These are phyloP conservation scores for Ciconia boyciana DNA, from an alignment of 2,113 vertebrate species.

Conservation along the genomic window DNA sequence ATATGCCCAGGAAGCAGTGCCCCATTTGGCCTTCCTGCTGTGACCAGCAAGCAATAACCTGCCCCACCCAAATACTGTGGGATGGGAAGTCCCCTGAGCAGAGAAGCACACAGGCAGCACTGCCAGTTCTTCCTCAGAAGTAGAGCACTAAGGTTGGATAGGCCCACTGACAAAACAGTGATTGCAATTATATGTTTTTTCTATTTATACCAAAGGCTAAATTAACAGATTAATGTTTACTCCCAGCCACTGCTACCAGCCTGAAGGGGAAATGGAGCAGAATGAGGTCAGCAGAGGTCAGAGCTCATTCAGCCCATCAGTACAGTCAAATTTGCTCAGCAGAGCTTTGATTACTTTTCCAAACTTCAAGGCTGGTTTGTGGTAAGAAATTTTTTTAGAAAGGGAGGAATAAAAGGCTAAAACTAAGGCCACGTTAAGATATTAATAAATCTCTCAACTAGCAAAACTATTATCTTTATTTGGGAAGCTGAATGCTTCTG, in stretches of 20 bases:
- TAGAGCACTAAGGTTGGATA: neutral
- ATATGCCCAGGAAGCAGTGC: neutral
- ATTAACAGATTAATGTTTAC: conserved; percentile 42
- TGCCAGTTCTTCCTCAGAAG: neutral
- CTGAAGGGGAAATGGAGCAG: conserved; percentile 28
- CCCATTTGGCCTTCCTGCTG: neutral
- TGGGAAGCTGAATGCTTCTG: conserved; percentile 23
- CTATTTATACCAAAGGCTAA: conserved; percentile 5
- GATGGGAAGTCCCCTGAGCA: neutral
- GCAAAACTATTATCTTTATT: conserved; percentile 16
- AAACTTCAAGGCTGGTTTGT: conserved; percentile 5
- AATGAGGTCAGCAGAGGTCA: conserved; percentile 6
- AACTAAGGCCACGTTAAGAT: neutral
- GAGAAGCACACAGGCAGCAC: neutral
- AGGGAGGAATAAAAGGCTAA: neutral
- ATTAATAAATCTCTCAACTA: neutral
- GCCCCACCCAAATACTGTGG: neutral
- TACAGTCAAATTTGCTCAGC: conserved; percentile 17
- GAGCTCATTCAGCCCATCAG: neutral
- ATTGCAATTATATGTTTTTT: neutral
- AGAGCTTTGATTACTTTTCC: conserved; percentile 20
- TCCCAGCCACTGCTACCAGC: neutral
- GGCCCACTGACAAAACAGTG: neutral
- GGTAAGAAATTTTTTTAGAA: neutral
- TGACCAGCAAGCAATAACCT: neutral